Evolutionary conservation across 1,140 invertebrate genomes (phyloP).

Genomic region (Hyles euphorbiae): DNA sequence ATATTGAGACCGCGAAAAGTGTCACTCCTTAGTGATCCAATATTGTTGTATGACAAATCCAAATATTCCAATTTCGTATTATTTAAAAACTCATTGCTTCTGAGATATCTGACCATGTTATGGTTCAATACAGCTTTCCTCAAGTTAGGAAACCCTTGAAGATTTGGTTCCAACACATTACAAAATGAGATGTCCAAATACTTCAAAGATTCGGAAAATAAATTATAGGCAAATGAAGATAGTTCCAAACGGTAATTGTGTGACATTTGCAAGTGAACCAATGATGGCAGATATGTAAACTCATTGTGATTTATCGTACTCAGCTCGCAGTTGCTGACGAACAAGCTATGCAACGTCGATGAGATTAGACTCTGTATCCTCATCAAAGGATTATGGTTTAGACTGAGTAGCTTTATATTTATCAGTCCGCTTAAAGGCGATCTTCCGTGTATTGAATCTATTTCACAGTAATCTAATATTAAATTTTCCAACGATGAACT

Average conservation of each 20-base stretch:
- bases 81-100: constrained; percentile 76
- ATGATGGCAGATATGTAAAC: constrained; percentile 67
- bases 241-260: constrained; percentile 74
- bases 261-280: constrained; percentile 73
- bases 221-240: constrained; percentile 43
- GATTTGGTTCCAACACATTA: constrained; percentile 78
- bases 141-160: constrained; percentile 78
- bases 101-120: constrained; percentile 77
- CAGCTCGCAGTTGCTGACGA: constrained; percentile 76
- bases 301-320: constrained; percentile 63
- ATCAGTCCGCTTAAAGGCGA: constrained; percentile 72
- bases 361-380: constrained; percentile 71
- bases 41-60: constrained; percentile 80
- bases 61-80: constrained; percentile 78
- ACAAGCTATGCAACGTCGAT: constrained; percentile 70
- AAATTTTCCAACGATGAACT: constrained; percentile 71
- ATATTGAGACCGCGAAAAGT: constrained; percentile 76
- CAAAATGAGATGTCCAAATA: constrained; percentile 80
- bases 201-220: constrained; percentile 75
- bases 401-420: constrained; percentile 70
- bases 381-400: constrained; percentile 74
- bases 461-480: constrained; percentile 74
- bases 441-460: constrained; percentile 69
- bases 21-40: constrained; percentile 73
- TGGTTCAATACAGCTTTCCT: constrained; percentile 75